Evolutionary conservation across 2,113 vertebrate genomes (phyloP), one percentile per base, ranked within the genome.

Genomic region (Nettapus auritus): DNA sequence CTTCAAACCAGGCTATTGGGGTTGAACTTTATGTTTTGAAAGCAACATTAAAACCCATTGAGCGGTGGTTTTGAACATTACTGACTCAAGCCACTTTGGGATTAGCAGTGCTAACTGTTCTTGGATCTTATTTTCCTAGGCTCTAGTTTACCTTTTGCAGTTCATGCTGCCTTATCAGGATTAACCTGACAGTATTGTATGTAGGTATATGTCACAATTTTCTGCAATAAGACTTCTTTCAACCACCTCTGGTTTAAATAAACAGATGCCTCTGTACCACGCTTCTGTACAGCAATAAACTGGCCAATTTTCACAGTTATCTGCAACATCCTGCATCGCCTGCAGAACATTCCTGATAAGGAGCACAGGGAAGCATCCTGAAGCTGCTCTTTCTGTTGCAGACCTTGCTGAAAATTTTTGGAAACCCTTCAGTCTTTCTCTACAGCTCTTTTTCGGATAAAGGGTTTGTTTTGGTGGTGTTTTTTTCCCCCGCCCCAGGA

Each of bases 301-400:
- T 2, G 34, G 33, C 17, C 44, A 10, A 0, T 78, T 56, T 42
- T 74, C 13, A 1, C 6, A 2, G 3, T 0, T 31, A 33, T 31
- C 64, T 25, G 42, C 22, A 21, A n/a, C 15, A 1, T 78, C 55
- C 70, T 78, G 38, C 40, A 5, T 77, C 12, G 1, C 42, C 53
- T 77, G 55, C 20, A 13, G 11, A 36, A 2, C 15, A 6, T 28
- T 36, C 16, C 74, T 60, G 64, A 6, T 25, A 60, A 68, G 59
- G 42, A 62, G 71, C 0, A 1, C 40, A 17, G 53, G 48, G 60
- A 56, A 73, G 29, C 16, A 3, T 31, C 55, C 70, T 8, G 3
- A 22, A 50, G 34, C 59, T 70, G 53, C n/a, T 53, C 9, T 7
- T 13, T n/a, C 9, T 36, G 53, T 3, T 50, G 56, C 26, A 34